Evolutionary conservation across 2,888 invertebrate genomes (phyloP), one percentile per base, ranked within the genome.

Genomic region (Coronaproctus castanopsis): DNA sequence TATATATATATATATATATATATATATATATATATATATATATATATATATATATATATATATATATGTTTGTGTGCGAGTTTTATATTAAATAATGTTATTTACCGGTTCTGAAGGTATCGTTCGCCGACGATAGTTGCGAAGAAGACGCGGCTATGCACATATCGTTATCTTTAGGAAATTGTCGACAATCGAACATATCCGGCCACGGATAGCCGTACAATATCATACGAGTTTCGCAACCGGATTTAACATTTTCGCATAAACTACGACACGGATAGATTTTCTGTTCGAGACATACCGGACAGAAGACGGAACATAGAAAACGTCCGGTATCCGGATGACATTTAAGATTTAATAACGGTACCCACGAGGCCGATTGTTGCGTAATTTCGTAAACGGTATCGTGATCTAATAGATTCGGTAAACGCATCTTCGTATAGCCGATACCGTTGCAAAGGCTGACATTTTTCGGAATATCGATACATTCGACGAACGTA

Each of bases 161-260:
- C 73, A 80, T 76, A 66, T 79, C 78, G 68, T 78, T 76, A 67
- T 78, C 78, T 59, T 71, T 68, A 0, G 79, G 78, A 67, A 79
- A 80, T 66, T 76, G 74, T 66, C 76, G 74, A 68, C 80, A 80
- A 57, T 71, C 68, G 61, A 81, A 72, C 76, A 80, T 80, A 50
- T 76, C 76, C 2, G 80, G 80, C 80, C 80, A 80, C 1, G 78
- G 76, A 68, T 75, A 80, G 21, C 79, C 79, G 68, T 79, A 79
- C 60, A 70, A 70, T 51, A 71, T 70, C 78, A 80, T 80, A 55
- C 76, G 72, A 2, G 70, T 71, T 65, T 77, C 78, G 69, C 80
- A 80, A 49, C 76, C 76, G 59, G 68, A 68, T 62, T 75, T 73
- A 24, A 81, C 80, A 50, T 74, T 73, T 67, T 76, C 71, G 67